Evolutionary conservation across 2,888 invertebrate species (phyloP), one percentile per base, ranked within the genome.

Genomic region (Melitaea athalia): DNA sequence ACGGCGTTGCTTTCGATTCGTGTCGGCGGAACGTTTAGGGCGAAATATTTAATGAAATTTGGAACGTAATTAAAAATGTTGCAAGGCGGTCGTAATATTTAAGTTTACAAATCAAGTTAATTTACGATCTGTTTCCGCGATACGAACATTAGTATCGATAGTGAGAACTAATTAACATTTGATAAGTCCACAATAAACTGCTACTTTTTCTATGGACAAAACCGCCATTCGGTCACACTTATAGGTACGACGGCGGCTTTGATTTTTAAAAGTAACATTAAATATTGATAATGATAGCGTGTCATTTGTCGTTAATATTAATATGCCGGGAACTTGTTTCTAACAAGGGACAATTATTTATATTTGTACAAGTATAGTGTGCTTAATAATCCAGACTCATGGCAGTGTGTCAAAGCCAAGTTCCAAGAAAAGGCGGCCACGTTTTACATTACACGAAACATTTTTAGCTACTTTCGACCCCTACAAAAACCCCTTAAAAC

Each of bases 161-260:
- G 71, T 67, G 71, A 69, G 69, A 69, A 71, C 67, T 64, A 67
- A 69, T 72, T 69, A 69, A 69, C 69, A 69, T 72, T 72, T 72
- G 53, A 57, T 67, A 62, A 69, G 42, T 47, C 42, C 24, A 64
- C 47, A 68, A 57, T 61, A 59, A 55, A 49, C 31, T 43, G 62
- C 59, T 45, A 50, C 17, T 65, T 59, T 42, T 55, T 17, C 50
- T 50, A 38, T 52, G 59, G 53, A 15, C 14, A 42, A 68, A 59
- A 68, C 42, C 17, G 59, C 53, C 45, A 68, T 63, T 63, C 45
- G 57, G 63, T 59, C 63, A 50, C 43, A 52, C 52, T 63, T 59
- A 63, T 11, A 50, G 67, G 59, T 67, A 63, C 7, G 52, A 57
- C 55, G 49, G 12, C 6, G 49, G 12, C 14, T 63, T 59, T 31